A percentile compares a stretch with the other conserved stretches of the same genome.
Conservation (phyloP, 2,113 vertebrate species). For the Gasterosteus nipponicus region DNA sequence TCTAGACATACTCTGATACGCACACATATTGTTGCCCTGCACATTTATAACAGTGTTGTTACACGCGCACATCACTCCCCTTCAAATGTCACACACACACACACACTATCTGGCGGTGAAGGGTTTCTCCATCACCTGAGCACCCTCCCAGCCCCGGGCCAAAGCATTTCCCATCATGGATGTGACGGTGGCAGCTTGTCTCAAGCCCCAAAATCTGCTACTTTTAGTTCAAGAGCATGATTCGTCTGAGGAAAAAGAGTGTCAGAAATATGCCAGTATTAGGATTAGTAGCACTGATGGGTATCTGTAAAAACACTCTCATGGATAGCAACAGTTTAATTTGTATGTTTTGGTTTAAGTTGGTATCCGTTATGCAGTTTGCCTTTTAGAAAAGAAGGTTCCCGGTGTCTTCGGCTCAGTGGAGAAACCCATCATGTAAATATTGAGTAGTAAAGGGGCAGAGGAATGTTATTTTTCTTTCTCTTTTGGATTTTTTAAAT, state of each 20-base stretch:
- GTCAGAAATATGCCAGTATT: conserved; percentile 6
- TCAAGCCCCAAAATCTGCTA: conserved; percentile 28
- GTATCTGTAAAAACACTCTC: conserved; percentile 49
- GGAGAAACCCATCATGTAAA: conserved; percentile 54
- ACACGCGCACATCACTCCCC: conserved; percentile 31
- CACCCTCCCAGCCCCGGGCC: neutral
- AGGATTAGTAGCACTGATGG: conserved; percentile 54
- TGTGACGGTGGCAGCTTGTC: conserved; percentile 17
- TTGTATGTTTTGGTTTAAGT: conserved; percentile 59
- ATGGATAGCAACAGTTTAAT: conserved; percentile 50
- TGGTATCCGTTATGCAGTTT: conserved; percentile 52
- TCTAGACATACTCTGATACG: conserved; percentile 32
- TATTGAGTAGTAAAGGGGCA: conserved; percentile 51
- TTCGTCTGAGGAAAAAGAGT: neutral
- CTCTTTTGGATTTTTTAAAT: conserved; percentile 53
- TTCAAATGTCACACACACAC: conserved; percentile 34
- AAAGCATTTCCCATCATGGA: conserved; percentile 38
- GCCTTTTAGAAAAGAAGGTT: conserved; percentile 48
- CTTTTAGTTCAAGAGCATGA: conserved; percentile 5
- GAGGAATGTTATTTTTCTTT: conserved; percentile 69
- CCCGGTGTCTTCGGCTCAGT: conserved; percentile 17
- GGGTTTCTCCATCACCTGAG: conserved; percentile 38
- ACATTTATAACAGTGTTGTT: conserved; percentile 11
- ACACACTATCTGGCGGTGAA: conserved; percentile 27
- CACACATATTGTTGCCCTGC: conserved; percentile 27